Evolutionary conservation across 2,888 invertebrate genomes (phyloP).

Genomic region (Coremacera marginata): DNA sequence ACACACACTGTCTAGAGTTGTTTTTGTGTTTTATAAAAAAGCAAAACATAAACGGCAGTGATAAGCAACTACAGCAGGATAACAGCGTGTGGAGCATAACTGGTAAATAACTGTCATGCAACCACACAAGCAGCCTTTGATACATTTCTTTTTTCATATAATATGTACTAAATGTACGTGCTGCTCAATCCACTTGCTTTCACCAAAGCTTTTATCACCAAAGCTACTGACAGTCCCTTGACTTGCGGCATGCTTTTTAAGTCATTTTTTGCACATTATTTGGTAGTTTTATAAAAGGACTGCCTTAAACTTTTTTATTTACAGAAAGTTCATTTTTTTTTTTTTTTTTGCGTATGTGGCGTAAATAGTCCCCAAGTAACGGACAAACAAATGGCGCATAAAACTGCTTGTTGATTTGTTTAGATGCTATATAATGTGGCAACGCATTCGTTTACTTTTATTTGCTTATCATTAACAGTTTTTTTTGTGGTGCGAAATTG

Average conservation of each 20-base stretch:
- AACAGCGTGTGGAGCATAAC: neutral
- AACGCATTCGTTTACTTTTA: neutral
- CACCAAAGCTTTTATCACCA: neutral
- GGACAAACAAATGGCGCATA: neutral
- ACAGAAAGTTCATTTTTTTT: neutral
- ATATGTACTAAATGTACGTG: neutral
- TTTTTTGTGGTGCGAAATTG: neutral
- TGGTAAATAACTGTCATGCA: constrained; percentile 4
- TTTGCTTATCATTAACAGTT: neutral
- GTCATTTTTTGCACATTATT: constrained; percentile 34
- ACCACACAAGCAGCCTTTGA: neutral
- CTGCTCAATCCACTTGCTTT: neutral
- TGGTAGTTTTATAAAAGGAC: neutral
- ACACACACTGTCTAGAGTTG: neutral
- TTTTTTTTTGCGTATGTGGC: neutral
- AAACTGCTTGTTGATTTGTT: constrained; percentile 9
- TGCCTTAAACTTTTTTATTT: neutral
- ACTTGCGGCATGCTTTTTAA: constrained; percentile 25
- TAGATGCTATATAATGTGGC: constrained; percentile 1
- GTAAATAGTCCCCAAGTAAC: neutral
- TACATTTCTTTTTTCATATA: neutral
- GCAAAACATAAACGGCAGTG: neutral
- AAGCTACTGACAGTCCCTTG: constrained; percentile 1
- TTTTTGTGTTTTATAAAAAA: neutral
- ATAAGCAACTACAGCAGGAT: neutral